A percentile compares a stretch with the other conserved stretches of the same genome.
These are phyloP conservation scores for Dioctria rufipes DNA, from an alignment of 2,888 invertebrate species.

Conservation along the genomic window DNA sequence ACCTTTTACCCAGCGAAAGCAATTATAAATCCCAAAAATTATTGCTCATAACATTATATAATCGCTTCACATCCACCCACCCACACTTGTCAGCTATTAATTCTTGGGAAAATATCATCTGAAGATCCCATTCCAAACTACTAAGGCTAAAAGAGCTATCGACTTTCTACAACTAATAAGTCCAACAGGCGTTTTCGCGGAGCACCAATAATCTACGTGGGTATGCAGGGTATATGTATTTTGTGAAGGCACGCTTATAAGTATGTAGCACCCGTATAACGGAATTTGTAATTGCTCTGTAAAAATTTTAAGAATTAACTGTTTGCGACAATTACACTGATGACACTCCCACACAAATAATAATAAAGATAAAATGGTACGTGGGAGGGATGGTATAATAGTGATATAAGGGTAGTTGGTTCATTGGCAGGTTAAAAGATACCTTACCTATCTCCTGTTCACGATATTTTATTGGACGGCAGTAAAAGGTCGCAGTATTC, in stretches of 20 bases:
- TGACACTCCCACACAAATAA: slow-evolving; percentile 10
- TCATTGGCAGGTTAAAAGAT: not conserved
- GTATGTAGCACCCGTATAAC: not conserved
- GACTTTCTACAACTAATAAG: slow-evolving; percentile 6
- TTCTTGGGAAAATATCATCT: slow-evolving; percentile 25
- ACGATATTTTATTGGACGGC: slow-evolving; percentile 21
- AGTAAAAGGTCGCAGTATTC: slow-evolving; percentile 34
- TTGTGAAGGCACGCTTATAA: too few species aligned
- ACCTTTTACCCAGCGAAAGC: not conserved
- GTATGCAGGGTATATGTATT: too few species aligned
- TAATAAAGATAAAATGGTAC: slow-evolving; percentile 1
- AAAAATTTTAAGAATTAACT: slow-evolving; percentile 34
- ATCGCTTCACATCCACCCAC: not conserved
- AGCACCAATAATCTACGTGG: too few species aligned
- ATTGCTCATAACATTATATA: slow-evolving; percentile 3
- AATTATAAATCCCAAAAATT: slow-evolving; percentile 41
- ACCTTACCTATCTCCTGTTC: not conserved
- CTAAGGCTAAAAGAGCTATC: slow-evolving; percentile 15
- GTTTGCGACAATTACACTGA: slow-evolving; percentile 25
- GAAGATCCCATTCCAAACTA: slow-evolving; percentile 33
- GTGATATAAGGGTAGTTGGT: too few species aligned
- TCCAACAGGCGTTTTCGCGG: not conserved
- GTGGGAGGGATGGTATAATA: not conserved
- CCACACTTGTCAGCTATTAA: slow-evolving; percentile 25
- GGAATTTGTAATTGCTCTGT: slow-evolving; percentile 2